Base-by-base conservation (phyloP, 2,888 invertebrate species). In the Habroteleia sp. region DNA sequence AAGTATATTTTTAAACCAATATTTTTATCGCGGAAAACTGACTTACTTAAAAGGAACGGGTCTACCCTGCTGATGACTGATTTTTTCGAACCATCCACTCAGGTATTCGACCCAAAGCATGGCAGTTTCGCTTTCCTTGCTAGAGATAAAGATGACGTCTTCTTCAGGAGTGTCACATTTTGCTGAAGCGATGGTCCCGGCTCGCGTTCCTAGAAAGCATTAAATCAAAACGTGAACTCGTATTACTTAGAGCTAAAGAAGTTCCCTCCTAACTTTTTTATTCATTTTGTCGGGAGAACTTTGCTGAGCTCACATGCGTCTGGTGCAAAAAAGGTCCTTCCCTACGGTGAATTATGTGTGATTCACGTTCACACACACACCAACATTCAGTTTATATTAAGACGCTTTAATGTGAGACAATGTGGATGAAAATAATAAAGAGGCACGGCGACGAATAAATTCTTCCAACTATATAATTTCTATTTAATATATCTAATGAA, bases 61-160 rank as follows among this genome's bases (percentile, higher is more conserved):
- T 81, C 94, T 91, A 72, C 94, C 94, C 83, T 94, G 92, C 84
- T 95, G 94, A 74, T 94, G 93, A 89, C 94, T 94, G 80, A 95
- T 94, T 89, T 95, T 94, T 87, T 95, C 94, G 88, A 96, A 96
- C 88, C 95, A 95, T 60, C 93, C 93, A 42, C 93, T 93, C 79
- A 96, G 92, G 88, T 95, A 96, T 84, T 94, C 94, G 10, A 94
- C 94, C 94, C 96, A 95, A 52, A 95, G 89, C 14, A 92, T 91
- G 74, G 95, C 94, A 78, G 94, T 93, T 48, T 94, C 94, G 80
- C 95, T 95, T 69, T 93, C 93, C 66, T 93, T 93, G 81, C 94
- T 93, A 85, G 94, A 95, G 71, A 96, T 90, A 84, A 96, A 94
- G 68, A 95, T 91, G 77, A 96, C 95, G 86, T 95, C 95, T 89